Percentiles rank a stretch among this genome's conserved stretches.
These are phyloP conservation scores for Galaxea fascicularis DNA, from an alignment of 92 coral and sea anemone genomes.

Conservation along the genomic window DNA sequence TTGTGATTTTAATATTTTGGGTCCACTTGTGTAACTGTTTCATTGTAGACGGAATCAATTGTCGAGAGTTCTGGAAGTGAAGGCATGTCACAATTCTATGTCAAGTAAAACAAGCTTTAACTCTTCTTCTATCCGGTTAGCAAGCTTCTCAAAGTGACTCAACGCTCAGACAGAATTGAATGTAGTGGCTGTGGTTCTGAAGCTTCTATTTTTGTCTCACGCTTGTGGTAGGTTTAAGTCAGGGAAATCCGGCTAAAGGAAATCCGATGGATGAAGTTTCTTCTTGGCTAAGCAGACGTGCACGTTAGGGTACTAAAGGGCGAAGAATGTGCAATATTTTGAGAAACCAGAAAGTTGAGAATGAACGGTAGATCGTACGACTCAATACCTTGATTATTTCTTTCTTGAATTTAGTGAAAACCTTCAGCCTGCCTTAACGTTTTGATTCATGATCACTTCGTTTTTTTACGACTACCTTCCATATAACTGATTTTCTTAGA, in stretches of 20 bases:
- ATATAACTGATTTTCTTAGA: neutral
- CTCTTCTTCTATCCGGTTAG: neutral
- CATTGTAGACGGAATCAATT: neutral
- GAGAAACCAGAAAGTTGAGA: neutral
- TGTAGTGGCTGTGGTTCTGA: neutral
- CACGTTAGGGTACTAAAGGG: neutral
- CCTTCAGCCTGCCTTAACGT: neutral
- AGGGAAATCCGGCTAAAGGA: conserved; percentile 25
- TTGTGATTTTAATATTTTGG: neutral
- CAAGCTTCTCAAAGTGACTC: neutral
- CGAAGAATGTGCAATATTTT: neutral
- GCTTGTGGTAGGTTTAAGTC: neutral
- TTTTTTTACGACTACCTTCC: neutral
- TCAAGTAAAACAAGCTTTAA: neutral
- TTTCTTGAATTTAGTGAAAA: neutral
- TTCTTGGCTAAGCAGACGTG: neutral
- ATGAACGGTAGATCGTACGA: neutral
- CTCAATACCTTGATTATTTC: neutral
- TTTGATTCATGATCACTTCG: neutral
- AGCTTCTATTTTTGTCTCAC: conserved; percentile 6
- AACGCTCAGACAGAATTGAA: neutral
- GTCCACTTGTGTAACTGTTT: neutral
- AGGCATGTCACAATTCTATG: neutral
- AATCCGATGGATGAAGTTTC: conserved; percentile 22
- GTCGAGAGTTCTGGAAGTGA: neutral